These are phyloP conservation scores for Dissostichus mawsoni DNA, from an alignment of 2,113 vertebrate species.

Conservation along the genomic window DNA sequence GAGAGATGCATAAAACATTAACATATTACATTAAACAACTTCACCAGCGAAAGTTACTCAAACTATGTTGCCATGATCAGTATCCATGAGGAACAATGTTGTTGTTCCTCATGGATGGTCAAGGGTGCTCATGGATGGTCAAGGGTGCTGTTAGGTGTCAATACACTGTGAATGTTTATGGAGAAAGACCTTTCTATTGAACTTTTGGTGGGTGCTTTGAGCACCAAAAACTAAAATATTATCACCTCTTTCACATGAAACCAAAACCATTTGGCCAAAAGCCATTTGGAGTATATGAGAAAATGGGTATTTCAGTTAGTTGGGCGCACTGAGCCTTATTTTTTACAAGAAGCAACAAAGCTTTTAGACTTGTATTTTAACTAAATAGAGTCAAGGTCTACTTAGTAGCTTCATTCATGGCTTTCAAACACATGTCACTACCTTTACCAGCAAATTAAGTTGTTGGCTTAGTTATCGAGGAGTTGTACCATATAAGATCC, in stretches of 20 bases:
- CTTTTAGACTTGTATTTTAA: not conserved
- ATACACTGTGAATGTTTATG: no score
- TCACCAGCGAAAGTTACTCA: not conserved
- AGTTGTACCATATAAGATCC: not conserved
- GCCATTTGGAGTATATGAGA: not conserved
- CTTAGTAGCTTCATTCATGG: slow-evolving; percentile 2
- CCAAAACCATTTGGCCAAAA: not conserved
- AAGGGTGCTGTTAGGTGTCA: not conserved
- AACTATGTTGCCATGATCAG: not conserved
- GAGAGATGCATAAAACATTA: not conserved
- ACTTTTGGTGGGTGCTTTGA: no score
- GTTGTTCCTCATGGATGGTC: not conserved
- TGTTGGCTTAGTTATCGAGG: not conserved
- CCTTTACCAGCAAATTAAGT: not conserved
- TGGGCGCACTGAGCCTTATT: not conserved
- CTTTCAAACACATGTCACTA: not conserved
- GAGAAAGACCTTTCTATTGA: not conserved
- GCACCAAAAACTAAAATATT: not conserved
- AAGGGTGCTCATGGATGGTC: not conserved
- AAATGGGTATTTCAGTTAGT: not conserved
- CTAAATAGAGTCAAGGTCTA: not conserved
- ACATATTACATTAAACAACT: not conserved
- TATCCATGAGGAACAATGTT: not conserved
- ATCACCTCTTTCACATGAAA: not conserved
- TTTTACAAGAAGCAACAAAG: not conserved